Base-by-base conservation (phyloP, 1,140 invertebrate genomes). In the Drepana arcuata region DNA sequence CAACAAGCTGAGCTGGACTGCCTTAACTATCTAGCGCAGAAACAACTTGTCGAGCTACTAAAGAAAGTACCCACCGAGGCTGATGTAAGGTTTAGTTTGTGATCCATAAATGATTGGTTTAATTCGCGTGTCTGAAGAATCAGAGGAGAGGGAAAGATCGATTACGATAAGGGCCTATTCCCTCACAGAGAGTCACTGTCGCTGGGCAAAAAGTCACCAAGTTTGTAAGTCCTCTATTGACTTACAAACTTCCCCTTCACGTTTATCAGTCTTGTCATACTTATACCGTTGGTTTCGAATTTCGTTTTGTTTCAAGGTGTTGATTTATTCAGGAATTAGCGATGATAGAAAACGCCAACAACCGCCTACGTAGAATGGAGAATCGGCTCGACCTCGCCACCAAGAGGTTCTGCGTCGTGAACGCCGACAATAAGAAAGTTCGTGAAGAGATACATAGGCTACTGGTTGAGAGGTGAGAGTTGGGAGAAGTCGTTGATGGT, bases 381-480 rank as follows among this genome's bases (percentile, higher is more conserved):
- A 87, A 90, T 50, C 81, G 87, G 4, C 59, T 90, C 1, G 88
- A 90, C 23, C 81, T 87, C 34, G 86, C 85, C 2, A 89, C 86
- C 0, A 89, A 88, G 35, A 80, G 86, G 25, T 92, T 91, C 61
- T 91, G 92, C 42, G 48, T 84, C 2, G 85, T 90, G 10, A 83
- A 93, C n/a, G 79, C 88, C 2, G 84, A 88, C 16, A 94, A 93
- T 67, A 80, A 84, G 5, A 78, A 74, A 18, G 68, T 92, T 2
- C 79, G 92, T 24, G 84, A 89, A 14, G 89, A 93, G 55, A 93
- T 94, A 35, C 86, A 93, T 40, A 84, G 88, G 45, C 72, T 93
- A 15, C 63, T 93, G 0, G 89, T 89, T 32, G 91, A 93, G 59
- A 84, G 85, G 82, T 84, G 28, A 13, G 32, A 35, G n/a, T n/a